Conservation (phyloP, 2,797 vertebrate genomes). For the Hippocampus kuda region DNA sequence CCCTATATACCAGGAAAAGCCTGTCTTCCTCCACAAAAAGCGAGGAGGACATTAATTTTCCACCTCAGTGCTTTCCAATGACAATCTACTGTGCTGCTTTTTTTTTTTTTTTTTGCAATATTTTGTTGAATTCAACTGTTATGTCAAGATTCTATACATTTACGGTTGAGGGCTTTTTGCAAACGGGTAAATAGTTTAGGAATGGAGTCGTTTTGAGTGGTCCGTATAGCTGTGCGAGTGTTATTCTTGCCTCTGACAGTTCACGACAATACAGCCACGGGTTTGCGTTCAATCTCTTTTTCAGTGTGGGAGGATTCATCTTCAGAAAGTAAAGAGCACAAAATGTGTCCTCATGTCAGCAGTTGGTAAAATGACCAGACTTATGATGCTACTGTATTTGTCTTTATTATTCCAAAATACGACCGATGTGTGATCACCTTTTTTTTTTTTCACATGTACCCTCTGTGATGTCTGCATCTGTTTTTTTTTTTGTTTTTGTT, state of each 20-base stretch:
- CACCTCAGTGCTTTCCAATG: slow-evolving; percentile 51
- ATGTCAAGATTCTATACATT: slow-evolving; percentile 21
- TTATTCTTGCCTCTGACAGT: background rate
- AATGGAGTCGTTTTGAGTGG: slow-evolving; percentile 25
- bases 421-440: background rate
- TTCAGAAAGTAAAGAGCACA: background rate
- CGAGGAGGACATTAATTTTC: slow-evolving; percentile 55
- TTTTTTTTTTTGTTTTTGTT: slow-evolving; percentile 20
- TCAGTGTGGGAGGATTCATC: background rate
- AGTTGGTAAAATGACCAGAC: background rate
- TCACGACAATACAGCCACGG: background rate
- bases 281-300: background rate
- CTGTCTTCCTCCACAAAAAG: slow-evolving; percentile 21
- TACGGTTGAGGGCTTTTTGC: slow-evolving; percentile 32
- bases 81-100: slow-evolving; percentile 40
- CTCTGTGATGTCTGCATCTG: background rate
- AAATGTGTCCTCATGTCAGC: background rate
- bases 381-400: background rate
- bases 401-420: background rate
- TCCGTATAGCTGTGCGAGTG: background rate
- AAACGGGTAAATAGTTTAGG: slow-evolving; percentile 34
- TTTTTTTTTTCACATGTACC: background rate
- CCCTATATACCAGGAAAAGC: slow-evolving; percentile 47
- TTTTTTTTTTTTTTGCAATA: slow-evolving; percentile 18
- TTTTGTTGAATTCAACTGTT: slow-evolving; percentile 37